Evolutionary conservation across 1,140 invertebrate genomes (phyloP).

Genomic region (Propsilocerus akamusi): DNA sequence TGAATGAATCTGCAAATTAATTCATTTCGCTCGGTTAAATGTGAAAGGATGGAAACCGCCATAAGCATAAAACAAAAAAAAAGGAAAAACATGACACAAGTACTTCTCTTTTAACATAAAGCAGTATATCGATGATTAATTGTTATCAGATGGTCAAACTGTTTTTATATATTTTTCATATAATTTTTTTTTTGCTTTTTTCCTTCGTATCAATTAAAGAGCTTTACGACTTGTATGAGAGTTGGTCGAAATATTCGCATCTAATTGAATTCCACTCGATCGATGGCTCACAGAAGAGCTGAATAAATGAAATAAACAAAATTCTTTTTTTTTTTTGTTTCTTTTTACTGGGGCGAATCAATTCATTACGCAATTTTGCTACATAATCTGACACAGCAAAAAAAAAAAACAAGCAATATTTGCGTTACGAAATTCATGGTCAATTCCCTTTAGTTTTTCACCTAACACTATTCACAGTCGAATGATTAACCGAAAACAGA

Average conservation of each 20-base stretch:
- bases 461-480: too few species aligned
- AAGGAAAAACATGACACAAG: background rate
- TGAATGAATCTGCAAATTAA: background rate
- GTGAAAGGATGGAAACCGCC: background rate
- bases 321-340: background rate
- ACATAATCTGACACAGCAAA: too few species aligned
- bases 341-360: too few species aligned
- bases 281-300: too few species aligned
- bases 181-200: background rate
- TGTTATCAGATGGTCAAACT: background rate
- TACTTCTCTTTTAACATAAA: background rate
- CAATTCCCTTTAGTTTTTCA: too few species aligned
- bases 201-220: background rate
- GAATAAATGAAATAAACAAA: background rate
- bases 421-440: too few species aligned
- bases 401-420: too few species aligned
- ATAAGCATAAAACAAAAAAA: background rate
- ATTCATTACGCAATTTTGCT: too few species aligned
- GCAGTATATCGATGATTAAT: conserved; percentile 1
- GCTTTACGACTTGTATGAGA: background rate
- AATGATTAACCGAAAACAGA: too few species aligned
- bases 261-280: too few species aligned
- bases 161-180: background rate
- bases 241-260: too few species aligned
- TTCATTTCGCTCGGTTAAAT: background rate